Evolutionary conservation across 2,888 invertebrate species (phyloP).

Genomic region (Tillus elongatus): DNA sequence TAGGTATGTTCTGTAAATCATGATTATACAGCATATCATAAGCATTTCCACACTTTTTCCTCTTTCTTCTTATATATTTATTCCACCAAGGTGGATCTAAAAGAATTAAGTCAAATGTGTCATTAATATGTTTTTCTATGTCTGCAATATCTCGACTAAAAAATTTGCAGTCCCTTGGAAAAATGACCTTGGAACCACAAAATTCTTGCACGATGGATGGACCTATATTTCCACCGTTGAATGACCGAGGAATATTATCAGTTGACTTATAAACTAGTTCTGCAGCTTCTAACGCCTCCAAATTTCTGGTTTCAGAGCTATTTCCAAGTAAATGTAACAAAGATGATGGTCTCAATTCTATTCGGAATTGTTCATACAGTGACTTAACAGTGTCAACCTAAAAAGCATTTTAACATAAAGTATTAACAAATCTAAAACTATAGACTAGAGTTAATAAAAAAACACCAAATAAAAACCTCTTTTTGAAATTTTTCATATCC

Average conservation of each 20-base stretch:
- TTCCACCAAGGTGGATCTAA: slow-evolving; percentile 97
- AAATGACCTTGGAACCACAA: slow-evolving; percentile 47
- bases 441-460: no score
- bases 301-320: not conserved
- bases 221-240: slow-evolving; percentile 49
- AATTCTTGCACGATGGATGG: slow-evolving; percentile 45
- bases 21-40: slow-evolving; percentile 74
- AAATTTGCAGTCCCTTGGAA: slow-evolving; percentile 59
- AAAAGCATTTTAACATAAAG: no score
- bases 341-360: no score
- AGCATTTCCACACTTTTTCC: slow-evolving; percentile 51
- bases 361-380: no score
- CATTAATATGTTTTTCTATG: slow-evolving; percentile 43
- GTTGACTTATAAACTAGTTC: slow-evolving; percentile 22
- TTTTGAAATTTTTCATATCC: slow-evolving; percentile 1
- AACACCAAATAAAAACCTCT: no score
- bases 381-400: no score
- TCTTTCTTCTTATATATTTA: slow-evolving; percentile 80
- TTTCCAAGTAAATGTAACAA: not conserved
- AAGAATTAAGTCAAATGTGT: slow-evolving; percentile 69
- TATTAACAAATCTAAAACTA: no score
- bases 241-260: slow-evolving; percentile 29
- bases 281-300: slow-evolving; percentile 25
- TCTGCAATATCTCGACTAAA: slow-evolving; percentile 57
- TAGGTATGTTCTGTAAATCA: slow-evolving; percentile 61